These are phyloP conservation scores for Seladonia tumulorum DNA, from an alignment of 2,888 invertebrate genomes.

Conservation along the genomic window DNA sequence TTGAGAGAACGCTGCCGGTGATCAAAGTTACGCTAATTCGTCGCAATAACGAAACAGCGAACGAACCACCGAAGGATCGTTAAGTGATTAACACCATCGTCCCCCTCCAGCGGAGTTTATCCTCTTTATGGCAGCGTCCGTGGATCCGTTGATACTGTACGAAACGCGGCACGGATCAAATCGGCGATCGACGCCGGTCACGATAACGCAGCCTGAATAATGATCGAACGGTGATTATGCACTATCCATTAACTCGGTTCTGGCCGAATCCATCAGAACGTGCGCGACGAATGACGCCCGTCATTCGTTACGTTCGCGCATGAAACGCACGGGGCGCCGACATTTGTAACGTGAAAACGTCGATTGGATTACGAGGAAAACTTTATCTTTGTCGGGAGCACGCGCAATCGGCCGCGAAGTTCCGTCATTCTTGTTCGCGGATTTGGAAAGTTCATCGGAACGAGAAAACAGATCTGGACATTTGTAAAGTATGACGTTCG, in stretches of 20 bases:
- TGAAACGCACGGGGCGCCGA: neutral
- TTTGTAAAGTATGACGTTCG: neutral
- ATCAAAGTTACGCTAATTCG: slow-evolving; percentile 17
- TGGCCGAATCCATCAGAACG: slow-evolving; percentile 55
- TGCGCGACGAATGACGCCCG: slow-evolving; percentile 31
- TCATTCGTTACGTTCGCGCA: slow-evolving; percentile 12
- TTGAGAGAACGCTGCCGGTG: neutral
- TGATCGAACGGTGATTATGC: slow-evolving; percentile 81
- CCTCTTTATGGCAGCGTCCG: slow-evolving; percentile 78
- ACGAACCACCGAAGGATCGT: slow-evolving; percentile 4
- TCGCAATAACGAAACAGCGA: neutral
- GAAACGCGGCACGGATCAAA: slow-evolving; percentile 82
- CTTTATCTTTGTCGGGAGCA: neutral
- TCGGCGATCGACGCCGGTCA: slow-evolving; percentile 79
- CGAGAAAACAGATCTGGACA: neutral
- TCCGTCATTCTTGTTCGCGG: neutral
- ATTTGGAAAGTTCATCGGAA: neutral
- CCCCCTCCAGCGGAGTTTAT: slow-evolving; percentile 35
- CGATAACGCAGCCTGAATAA: slow-evolving; percentile 83
- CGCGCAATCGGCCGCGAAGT: neutral
- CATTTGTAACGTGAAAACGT: neutral
- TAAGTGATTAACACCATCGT: slow-evolving; percentile 39
- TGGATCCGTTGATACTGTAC: slow-evolving; percentile 78
- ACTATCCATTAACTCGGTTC: slow-evolving; percentile 80
- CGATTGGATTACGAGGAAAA: neutral